These are phyloP conservation scores for Cyrtorhinus lividipennis DNA, from an alignment of 1,140 invertebrate genomes.

Conservation along the genomic window DNA sequence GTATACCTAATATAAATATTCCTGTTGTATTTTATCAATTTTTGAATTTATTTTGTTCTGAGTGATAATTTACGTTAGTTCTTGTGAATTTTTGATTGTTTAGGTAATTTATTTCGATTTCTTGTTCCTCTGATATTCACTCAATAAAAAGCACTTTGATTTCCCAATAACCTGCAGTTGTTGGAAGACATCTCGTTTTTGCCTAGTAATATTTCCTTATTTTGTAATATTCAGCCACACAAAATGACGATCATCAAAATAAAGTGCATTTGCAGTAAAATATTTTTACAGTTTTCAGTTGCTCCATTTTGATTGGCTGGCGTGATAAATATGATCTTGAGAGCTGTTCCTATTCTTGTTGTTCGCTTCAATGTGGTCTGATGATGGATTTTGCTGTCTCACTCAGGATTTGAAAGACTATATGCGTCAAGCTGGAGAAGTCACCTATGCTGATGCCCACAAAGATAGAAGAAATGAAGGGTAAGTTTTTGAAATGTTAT, in stretches of 20 bases:
- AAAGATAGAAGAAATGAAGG: slow-evolving; percentile 93
- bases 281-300: background rate
- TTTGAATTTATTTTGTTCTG: too few species aligned
- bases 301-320: background rate
- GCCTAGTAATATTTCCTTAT: too few species aligned
- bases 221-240: background rate
- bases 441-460: slow-evolving; percentile 98
- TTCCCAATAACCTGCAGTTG: background rate
- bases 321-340: background rate
- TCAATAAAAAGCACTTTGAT: background rate
- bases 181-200: background rate
- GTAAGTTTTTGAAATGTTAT: slow-evolving; percentile 39
- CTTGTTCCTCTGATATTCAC: too few species aligned
- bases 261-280: background rate
- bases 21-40: too few species aligned
- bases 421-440: slow-evolving; percentile 97
- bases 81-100: too few species aligned
- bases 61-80: too few species aligned
- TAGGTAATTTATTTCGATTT: too few species aligned
- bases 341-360: background rate
- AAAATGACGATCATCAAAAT: background rate
- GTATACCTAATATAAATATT: too few species aligned
- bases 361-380: background rate
- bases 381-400: slow-evolving; percentile 16
- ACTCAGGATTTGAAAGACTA: slow-evolving; percentile 95